These are phyloP conservation scores for Neodiprion lecontei DNA, from an alignment of 1,140 invertebrate species.

Conservation along the genomic window DNA sequence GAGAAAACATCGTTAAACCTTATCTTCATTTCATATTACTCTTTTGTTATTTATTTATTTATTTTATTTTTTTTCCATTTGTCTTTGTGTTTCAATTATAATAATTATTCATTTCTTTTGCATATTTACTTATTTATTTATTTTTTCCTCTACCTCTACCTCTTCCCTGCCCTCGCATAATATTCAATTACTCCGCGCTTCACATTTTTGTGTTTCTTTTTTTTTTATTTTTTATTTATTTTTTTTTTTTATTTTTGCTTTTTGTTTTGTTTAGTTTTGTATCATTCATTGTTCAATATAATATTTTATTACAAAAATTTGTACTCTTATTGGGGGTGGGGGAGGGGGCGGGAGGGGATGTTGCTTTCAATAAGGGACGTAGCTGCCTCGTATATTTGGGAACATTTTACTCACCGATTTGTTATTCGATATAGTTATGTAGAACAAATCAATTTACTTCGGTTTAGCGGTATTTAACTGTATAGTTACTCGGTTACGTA, in stretches of 20 bases:
- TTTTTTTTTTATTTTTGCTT: slow-evolving; percentile 19
- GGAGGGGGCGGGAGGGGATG: no score
- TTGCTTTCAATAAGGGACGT: slow-evolving; percentile 45
- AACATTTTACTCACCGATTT: slow-evolving; percentile 34
- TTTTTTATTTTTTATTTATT: no score
- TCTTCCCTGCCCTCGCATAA: slow-evolving; percentile 19
- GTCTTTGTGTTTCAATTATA: slow-evolving; percentile 19
- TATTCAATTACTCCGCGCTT: not conserved
- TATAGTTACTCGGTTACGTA: no score
- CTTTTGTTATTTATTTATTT: slow-evolving; percentile 39
- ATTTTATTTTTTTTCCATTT: slow-evolving; percentile 28
- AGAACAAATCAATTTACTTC: not conserved
- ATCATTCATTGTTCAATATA: slow-evolving; percentile 54
- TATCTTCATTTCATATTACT: slow-evolving; percentile 41
- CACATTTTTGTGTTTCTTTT: not conserved
- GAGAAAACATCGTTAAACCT: slow-evolving; percentile 59
- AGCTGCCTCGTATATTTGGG: slow-evolving; percentile 40
- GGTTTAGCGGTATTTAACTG: not conserved
- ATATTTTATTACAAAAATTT: slow-evolving; percentile 59
- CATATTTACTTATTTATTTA: slow-evolving; percentile 17
- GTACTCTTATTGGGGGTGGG: slow-evolving; percentile 54
- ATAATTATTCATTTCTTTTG: slow-evolving; percentile 20
- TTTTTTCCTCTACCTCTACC: slow-evolving; percentile 20
- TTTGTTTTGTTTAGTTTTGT: slow-evolving; percentile 30
- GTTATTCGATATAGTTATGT: not conserved